Evolutionary conservation across 2,888 invertebrate genomes (phyloP), one percentile per base, ranked within the genome.

Genomic region (Epirrita christyi): DNA sequence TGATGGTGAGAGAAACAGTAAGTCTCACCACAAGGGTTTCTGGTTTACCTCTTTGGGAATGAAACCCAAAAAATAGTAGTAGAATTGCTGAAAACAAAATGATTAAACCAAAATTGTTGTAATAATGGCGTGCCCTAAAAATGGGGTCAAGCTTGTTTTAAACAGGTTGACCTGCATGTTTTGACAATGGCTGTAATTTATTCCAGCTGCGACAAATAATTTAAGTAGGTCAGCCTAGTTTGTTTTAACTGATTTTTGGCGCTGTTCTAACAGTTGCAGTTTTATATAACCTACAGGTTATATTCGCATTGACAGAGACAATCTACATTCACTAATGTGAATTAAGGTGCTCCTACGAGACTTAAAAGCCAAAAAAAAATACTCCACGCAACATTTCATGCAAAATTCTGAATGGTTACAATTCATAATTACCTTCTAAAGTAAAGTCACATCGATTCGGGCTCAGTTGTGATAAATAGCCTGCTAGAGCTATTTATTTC

Each of bases 61-160:
- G 4, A 21, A 2, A 21, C 21, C 21, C 21, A 21, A 3, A 21
- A 21, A 21, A 21, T 21, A 21, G 21, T 4, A 21, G 21, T 21
- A 21, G 2, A n/a, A 40, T 11, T 15, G 14, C 6, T 9, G 9
- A 6, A 0, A 11, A 37, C 6, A 37, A 11, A 15, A 15, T 14
- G 0, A 3, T 7, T 15, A 15, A 3, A 21, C 21, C 8, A 15
- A 15, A 48, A 48, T 48, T 48, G 50, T 50, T 59, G 50, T 42
- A 58, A 32, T 29, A 38, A 48, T 54, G 42, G 48, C 49, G 43
- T 54, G 37, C 38, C 21, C 10, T 50, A 34, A 51, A 41, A 59
- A 59, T 51, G 42, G 47, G 55, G 54, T 59, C 55, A 55, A 38
- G 50, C 46, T 51, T 49, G 37, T 54, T 54, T 37, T 5, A 43